Base-by-base conservation (phyloP, 2,797 vertebrate species). In the Allobates femoralis region DNA sequence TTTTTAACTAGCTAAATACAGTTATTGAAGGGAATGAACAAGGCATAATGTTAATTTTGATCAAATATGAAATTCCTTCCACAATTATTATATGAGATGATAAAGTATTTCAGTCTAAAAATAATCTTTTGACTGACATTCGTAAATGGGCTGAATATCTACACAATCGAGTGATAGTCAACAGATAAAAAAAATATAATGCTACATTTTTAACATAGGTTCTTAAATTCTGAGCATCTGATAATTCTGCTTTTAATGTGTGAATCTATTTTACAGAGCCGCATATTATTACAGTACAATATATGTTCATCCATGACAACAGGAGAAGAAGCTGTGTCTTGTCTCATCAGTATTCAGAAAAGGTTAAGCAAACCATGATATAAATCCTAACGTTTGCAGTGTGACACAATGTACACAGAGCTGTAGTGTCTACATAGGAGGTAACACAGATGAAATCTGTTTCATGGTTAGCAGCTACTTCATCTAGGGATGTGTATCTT, bases 281-380 rank as follows among this genome's bases (percentile, higher is more conserved):
- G 62, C 58, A 50, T 84, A 46, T 69, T 37, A 55, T 15, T 81
- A 23, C 46, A 69, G 46, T 12, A 69, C 23, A 56, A 71, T 71
- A n/a, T 71, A 41, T 71, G 66, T 82, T 71, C 56, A 30, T 66
- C 19, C 53, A 71, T 50, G 80, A 69, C 64, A 69, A 69, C 32
- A 23, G 67, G 71, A n/a, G 34, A 55, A 34, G 50, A 81, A 69
- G 32, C 80, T 34, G 66, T 53, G 30, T 71, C 80, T 71, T 82
- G 67, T 41, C 80, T 71, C 51, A 82, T 71, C 80, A 82, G 55
- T 82, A 82, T 82, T 82, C 37, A 71, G 28, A 56, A 34, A 82
- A 79, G 80, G 64, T 71, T 82, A 37, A 82, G 62, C 80, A 82
- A 69, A 71, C 66, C 51, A 69, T 71, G 64, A 71, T 71, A 67